Evolutionary conservation across 2,888 invertebrate species (phyloP).

Genomic region (Epinotia demarniana): DNA sequence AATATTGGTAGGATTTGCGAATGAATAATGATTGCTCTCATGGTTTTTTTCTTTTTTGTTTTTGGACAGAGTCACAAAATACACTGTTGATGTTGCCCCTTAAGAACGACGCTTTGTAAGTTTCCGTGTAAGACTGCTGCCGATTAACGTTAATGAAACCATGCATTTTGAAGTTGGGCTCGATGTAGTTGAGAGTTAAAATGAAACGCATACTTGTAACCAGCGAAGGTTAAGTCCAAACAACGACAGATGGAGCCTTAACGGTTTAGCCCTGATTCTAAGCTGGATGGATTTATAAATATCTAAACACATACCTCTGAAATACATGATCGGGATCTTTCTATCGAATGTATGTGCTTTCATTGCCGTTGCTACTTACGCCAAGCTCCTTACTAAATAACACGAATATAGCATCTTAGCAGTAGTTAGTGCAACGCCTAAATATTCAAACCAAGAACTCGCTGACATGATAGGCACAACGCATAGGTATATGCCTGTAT

Average conservation of each 20-base stretch:
- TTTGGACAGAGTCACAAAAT: not conserved
- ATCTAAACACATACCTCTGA: not conserved
- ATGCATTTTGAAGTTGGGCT: slow-evolving; percentile 25
- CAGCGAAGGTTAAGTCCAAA: not conserved
- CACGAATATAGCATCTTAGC: not conserved
- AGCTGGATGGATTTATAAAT: not conserved
- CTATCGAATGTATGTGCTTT: not conserved
- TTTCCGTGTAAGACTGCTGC: slow-evolving; percentile 11
- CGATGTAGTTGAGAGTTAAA: not conserved
- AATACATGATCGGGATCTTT: not conserved
- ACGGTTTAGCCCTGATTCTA: too few relatives aligned
- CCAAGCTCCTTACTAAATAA: not conserved
- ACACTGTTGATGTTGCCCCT: not conserved
- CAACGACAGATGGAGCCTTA: not conserved
- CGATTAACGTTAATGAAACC: slow-evolving; percentile 25
- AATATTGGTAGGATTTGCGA: too few relatives aligned
- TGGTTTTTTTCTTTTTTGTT: too few relatives aligned
- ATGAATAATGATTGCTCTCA: too few relatives aligned
- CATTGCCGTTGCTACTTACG: not conserved
- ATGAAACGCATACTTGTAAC: not conserved
- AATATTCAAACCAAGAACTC: not conserved
- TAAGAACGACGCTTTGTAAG: slow-evolving; percentile 33
- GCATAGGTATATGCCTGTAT: too few relatives aligned
- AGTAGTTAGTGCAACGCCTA: not conserved
- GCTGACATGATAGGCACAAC: not conserved